A percentile compares a stretch with the other conserved stretches of the same genome.
phyloP scores from a whole-genome alignment of 2,888 invertebrate species.

The Cistogaster globosa region DNA sequence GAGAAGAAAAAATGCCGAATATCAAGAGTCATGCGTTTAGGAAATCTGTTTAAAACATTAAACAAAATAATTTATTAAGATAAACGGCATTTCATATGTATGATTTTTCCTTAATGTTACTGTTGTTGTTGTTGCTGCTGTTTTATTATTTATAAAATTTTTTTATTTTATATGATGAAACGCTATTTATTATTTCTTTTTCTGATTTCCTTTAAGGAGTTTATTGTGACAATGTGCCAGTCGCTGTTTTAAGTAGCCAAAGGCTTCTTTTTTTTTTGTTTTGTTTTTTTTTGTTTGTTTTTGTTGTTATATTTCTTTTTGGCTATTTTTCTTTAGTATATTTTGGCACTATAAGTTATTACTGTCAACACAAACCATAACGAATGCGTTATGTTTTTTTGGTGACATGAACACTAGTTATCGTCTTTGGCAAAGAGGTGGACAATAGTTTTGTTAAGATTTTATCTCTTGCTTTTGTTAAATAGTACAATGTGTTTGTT shows the following conservation, averaged over 20 bases:
- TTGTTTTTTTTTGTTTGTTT: no score
- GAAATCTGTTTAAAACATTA: conserved; percentile 33
- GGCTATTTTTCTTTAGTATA: conserved; percentile 16
- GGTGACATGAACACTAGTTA: conserved; percentile 42
- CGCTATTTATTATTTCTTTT: background rate
- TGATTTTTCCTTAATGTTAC: no score
- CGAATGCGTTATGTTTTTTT: conserved; percentile 60
- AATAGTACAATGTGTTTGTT: conserved; percentile 13
- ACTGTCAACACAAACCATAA: conserved; percentile 68
- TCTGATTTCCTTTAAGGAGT: conserved; percentile 48
- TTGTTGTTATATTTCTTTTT: background rate
- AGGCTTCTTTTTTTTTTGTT: conserved; percentile 26
- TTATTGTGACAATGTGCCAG: conserved; percentile 64
- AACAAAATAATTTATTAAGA: conserved; percentile 37
- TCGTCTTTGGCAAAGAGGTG: conserved; percentile 33
- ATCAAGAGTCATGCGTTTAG: conserved; percentile 29
- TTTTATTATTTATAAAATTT: conserved; percentile 13
- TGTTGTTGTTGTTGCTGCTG: background rate
- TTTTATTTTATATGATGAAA: conserved; percentile 32
- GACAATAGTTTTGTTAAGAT: conserved; percentile 53
- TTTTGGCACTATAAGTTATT: conserved; percentile 64
- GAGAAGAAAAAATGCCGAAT: background rate
- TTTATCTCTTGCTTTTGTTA: conserved; percentile 29
- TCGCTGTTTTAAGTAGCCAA: conserved; percentile 25
- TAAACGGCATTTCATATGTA: conserved; percentile 38